A percentile compares a stretch with the other conserved stretches of the same genome.
Evolutionary conservation across 2,888 invertebrate genomes (phyloP).

Genomic region (Barypeithes pellucidus): DNA sequence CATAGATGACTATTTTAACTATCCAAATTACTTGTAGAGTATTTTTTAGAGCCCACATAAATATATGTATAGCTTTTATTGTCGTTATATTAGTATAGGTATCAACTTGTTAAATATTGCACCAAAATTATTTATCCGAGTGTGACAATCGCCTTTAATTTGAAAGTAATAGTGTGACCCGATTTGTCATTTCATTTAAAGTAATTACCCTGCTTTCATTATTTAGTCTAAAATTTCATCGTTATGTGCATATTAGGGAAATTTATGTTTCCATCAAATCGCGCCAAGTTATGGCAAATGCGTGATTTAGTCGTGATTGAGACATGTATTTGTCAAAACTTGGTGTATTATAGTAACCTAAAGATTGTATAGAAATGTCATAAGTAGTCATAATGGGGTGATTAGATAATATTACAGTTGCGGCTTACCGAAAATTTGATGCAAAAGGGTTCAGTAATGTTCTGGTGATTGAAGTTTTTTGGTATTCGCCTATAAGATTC

Average conservation of each 20-base stretch:
- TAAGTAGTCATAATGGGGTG: not conserved
- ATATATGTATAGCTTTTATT: not conserved
- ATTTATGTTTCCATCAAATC: too few species aligned
- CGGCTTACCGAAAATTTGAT: slow-evolving; percentile 8
- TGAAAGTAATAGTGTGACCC: not conserved
- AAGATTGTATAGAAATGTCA: not conserved
- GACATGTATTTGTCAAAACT: too few species aligned
- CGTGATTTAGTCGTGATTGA: too few species aligned
- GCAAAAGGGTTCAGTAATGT: not conserved
- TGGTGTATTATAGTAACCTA: too few species aligned
- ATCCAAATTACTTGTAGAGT: too few species aligned
- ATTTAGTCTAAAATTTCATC: not conserved
- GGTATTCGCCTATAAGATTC: too few species aligned
- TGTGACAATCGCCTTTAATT: not conserved
- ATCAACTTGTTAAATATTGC: slow-evolving; percentile 22
- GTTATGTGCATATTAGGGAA: not conserved
- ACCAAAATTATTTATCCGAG: slow-evolving; percentile 2
- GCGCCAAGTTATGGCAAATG: too few species aligned
- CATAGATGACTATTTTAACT: too few species aligned
- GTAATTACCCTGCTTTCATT: not conserved
- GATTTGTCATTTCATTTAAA: slow-evolving; percentile 16
- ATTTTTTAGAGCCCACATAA: too few species aligned
- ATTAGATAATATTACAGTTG: slow-evolving; percentile 3
- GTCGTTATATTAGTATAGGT: not conserved
- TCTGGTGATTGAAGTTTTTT: too few species aligned